Base-by-base conservation (phyloP, 2,113 vertebrate species). In the Sigmodon hispidus region DNA sequence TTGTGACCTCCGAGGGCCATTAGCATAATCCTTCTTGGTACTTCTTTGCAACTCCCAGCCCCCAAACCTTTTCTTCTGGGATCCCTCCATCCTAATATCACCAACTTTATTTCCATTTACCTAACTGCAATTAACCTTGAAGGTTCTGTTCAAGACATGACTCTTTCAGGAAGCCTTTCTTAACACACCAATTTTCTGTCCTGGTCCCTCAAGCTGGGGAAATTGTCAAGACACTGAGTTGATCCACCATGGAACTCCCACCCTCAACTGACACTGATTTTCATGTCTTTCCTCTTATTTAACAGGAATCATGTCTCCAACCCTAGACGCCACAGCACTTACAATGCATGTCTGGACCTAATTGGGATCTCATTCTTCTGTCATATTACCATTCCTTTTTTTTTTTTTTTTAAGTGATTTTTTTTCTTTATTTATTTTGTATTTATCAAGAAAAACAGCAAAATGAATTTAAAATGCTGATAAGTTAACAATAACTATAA, bases 101-200 rank as follows among this genome's bases (percentile, higher is more conserved):
- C 86, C 59, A 29, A 75, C 4, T 81, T 59, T 7, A 4, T 57
- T 84, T 61, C 61, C 61, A 70, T 84, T 73, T 84, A 31, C 48
- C 81, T 80, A 91, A 80, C 48, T 55, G 26, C n/a, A 92, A 72
- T 96, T 59, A 93, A 17, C 3, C 29, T 55, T 92, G 34, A 91
- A 93, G 11, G 67, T 59, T 87, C 91, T 76, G 67, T 67, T 90
- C 40, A 86, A 79, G 22, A 57, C 1, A 40, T 63, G 45, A 7
- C 36, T 84, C 73, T 15, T 72, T 40, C 21, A 52, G 61, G 21
- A 83, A 84, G 17, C 12, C 65, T 87, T 87, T 87, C 1, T 11
- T 36, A 36, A 50, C 26, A 21, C 29, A 61, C 63, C 69, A 45
- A 31, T 19, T 67, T 34, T 12, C 52, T 48, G 13, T 70, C 63